A percentile compares a stretch with the other conserved stretches of the same genome.
Conservation (phyloP, 1,140 invertebrate species). For the Brachionus paranguensis region DNA sequence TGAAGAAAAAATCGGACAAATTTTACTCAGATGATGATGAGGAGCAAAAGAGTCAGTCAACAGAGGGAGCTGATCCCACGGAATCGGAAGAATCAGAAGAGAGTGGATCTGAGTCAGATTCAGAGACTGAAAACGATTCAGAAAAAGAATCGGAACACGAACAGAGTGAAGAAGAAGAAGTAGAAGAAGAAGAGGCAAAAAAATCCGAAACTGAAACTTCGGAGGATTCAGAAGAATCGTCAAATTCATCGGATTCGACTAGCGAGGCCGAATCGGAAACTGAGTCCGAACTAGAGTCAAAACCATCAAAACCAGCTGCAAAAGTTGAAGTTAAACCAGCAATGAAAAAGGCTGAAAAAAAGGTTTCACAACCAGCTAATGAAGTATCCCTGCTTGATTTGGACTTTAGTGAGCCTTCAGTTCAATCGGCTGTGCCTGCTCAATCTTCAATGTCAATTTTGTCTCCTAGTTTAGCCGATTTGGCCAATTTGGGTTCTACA, state of each 20-base stretch:
- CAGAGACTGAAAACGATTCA: constrained; percentile 42
- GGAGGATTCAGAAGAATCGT: constrained; percentile 21
- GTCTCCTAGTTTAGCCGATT: constrained; percentile 32
- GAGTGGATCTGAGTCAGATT: constrained; percentile 46
- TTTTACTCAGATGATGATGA: constrained; percentile 48
- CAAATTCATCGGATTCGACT: constrained; percentile 38
- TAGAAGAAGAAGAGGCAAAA: neutral
- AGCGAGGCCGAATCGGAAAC: constrained; percentile 41
- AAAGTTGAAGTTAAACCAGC: constrained; percentile 53
- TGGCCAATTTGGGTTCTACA: neutral
- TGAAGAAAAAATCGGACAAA: constrained; percentile 47
- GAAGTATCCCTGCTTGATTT: constrained; percentile 74
- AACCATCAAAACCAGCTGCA: neutral
- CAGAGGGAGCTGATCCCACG: constrained; percentile 41
- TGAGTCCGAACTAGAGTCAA: constrained; percentile 41
- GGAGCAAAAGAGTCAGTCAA: constrained; percentile 40
- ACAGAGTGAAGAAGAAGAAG: constrained; percentile 39
- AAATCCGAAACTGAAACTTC: neutral
- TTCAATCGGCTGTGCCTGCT: neutral
- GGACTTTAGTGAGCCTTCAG: constrained; percentile 51
- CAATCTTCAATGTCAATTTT: neutral
- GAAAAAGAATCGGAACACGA: constrained; percentile 40
- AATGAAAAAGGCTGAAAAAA: constrained; percentile 40
- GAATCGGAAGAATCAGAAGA: constrained; percentile 24
- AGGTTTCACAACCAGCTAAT: constrained; percentile 12